phyloP scores from a whole-genome alignment of 2,113 vertebrate genomes.

The Notarius lentiginosus region DNA sequence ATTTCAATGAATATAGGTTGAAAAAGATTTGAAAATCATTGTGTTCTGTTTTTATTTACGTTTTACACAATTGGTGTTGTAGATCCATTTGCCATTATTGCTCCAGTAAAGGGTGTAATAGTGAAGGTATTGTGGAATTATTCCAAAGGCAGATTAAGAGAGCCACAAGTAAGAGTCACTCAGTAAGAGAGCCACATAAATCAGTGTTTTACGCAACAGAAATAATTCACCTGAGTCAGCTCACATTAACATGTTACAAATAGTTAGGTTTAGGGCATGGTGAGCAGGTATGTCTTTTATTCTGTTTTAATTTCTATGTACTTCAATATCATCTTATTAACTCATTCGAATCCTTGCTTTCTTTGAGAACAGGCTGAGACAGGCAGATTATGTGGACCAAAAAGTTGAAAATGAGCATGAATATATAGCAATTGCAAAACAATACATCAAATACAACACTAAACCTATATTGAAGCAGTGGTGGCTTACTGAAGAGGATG shows the following conservation, averaged over 20 bases:
- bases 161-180: background rate
- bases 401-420: background rate
- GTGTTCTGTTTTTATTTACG: too few relatives aligned
- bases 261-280: background rate
- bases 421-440: background rate
- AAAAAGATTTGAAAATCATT: too few relatives aligned
- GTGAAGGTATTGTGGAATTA: slow-evolving; percentile 22
- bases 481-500: background rate
- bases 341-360: background rate
- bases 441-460: slow-evolving; percentile 9
- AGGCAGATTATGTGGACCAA: slow-evolving; percentile 22
- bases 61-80: too few relatives aligned
- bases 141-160: slow-evolving; percentile 29
- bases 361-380: background rate
- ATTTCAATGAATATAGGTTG: too few relatives aligned
- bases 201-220: background rate
- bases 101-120: background rate
- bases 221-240: background rate
- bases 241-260: background rate
- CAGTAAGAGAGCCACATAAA: background rate
- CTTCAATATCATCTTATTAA: background rate
- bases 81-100: slow-evolving; percentile 19
- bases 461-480: background rate
- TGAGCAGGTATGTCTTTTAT: background rate
- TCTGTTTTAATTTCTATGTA: background rate